phyloP scores from a whole-genome alignment of 1,140 invertebrate genomes.

The Sipha flava region DNA sequence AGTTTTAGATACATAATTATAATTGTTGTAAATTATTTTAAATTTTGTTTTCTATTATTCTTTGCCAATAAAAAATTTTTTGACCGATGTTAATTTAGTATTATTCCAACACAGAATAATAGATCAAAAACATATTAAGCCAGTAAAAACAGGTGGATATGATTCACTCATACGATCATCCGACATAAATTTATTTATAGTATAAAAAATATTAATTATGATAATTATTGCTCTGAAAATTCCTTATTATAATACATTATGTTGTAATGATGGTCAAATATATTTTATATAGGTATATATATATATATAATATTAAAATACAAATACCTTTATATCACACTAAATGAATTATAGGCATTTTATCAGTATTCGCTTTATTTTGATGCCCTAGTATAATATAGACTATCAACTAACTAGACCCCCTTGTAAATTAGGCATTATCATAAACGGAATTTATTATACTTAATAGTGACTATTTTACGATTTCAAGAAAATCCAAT shows the following conservation, averaged over 20 bases:
- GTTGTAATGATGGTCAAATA: not conserved
- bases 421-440: not conserved
- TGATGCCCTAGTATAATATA: not conserved
- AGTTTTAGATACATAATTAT: conserved; percentile 23
- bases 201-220: conserved; percentile 26
- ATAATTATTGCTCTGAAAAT: conserved; percentile 10
- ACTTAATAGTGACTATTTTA: not conserved
- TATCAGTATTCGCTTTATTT: not conserved
- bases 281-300: not conserved
- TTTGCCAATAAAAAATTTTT: conserved; percentile 24
- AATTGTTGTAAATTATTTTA: conserved; percentile 22
- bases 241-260: conserved; percentile 5
- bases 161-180: not conserved
- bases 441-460: not conserved
- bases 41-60: conserved; percentile 7
- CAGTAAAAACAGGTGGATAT: conserved; percentile 18
- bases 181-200: conserved; percentile 15
- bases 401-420: not conserved
- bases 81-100: not conserved
- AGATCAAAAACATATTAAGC: conserved; percentile 20
- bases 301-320: not conserved
- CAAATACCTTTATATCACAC: not conserved
- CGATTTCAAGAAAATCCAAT: not conserved
- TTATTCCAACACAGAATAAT: not conserved
- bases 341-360: not conserved